Base-by-base conservation (phyloP, 2,113 vertebrate genomes). In the Megaceryle torquata region DNA sequence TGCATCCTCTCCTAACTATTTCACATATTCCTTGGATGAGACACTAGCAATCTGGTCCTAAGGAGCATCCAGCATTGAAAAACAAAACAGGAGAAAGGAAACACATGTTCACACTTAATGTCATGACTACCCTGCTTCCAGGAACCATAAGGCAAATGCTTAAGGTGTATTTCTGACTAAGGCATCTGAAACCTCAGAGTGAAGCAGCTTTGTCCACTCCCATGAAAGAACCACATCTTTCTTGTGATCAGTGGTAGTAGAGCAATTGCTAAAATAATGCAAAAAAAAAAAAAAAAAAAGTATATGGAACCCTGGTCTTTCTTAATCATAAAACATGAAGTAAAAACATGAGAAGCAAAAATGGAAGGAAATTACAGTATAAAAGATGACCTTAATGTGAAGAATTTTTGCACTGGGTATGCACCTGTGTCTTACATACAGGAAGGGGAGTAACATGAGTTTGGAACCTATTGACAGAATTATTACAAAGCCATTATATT, bases 11-110 rank as follows among this genome's bases (percentile, higher is more conserved):
- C 33, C 60, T 15, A 12, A 10, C 29, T 61, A 7, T 61, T 77
- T 91, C 71, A 50, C 5, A 1, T 65, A 43, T 39, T 28, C 1
- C 0, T 67, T 63, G 63, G 26, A 41, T 2, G 8, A 64, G 54
- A 61, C 50, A 43, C 1, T 2, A 54, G 20, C 5, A 2, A 2
- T 33, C 15, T 6, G 53, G 7, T 82, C 39, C 20, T 76, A 0
- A 24, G 74, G 48, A 53, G 39, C 53, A 60, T 33, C 43, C 63
- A 41, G 21, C 67, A 41, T 4, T 50, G 63, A 31, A 77, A 79
- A 76, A 41, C 35, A 41, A 44, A 65, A 48, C 29, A 56, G 50
- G 21, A 61, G 53, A 46, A 67, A 82, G 51, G 29, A 74, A 72
- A 50, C 4, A 8, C 10, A 1, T 12, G 28, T 51, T 33, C 50